Evolutionary conservation across 2,888 invertebrate species (phyloP).

Genomic region (Asteroscopus sphinx): DNA sequence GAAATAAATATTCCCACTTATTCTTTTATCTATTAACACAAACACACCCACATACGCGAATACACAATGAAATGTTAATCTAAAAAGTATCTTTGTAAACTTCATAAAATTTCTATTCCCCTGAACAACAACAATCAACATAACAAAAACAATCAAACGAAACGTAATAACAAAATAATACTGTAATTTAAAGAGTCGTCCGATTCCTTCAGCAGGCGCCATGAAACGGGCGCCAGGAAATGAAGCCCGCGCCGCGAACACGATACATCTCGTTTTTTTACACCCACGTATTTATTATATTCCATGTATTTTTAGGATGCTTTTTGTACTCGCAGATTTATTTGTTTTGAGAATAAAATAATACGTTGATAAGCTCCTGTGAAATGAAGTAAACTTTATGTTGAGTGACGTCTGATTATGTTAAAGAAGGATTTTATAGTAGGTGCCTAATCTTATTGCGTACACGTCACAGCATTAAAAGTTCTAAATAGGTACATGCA

Average conservation of each 20-base stretch:
- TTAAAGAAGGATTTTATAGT: too few relatives aligned
- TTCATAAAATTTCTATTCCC: background rate
- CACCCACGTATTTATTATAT: constrained; percentile 27
- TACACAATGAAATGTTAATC: background rate
- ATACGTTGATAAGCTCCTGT: too few relatives aligned
- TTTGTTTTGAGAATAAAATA: too few relatives aligned
- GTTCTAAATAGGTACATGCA: too few relatives aligned
- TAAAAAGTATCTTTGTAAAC: background rate
- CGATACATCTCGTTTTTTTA: constrained; percentile 32
- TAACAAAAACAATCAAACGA: constrained; percentile 27
- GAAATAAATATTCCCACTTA: too few relatives aligned
- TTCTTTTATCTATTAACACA: too few relatives aligned
- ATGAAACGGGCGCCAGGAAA: constrained; percentile 62
- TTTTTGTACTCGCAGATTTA: constrained; percentile 9
- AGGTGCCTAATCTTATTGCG: too few relatives aligned
- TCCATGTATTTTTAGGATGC: constrained; percentile 16
- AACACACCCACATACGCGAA: too few relatives aligned
- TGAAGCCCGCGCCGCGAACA: constrained; percentile 52
- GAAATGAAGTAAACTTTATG: too few relatives aligned
- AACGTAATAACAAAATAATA: constrained; percentile 40
- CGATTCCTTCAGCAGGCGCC: constrained; percentile 40
- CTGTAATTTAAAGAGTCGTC: constrained; percentile 42
- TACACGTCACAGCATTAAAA: too few relatives aligned
- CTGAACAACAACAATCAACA: constrained; percentile 15
- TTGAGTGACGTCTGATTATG: too few relatives aligned